Conservation (phyloP, 1,140 invertebrate genomes). For the Halyomorpha halys region DNA sequence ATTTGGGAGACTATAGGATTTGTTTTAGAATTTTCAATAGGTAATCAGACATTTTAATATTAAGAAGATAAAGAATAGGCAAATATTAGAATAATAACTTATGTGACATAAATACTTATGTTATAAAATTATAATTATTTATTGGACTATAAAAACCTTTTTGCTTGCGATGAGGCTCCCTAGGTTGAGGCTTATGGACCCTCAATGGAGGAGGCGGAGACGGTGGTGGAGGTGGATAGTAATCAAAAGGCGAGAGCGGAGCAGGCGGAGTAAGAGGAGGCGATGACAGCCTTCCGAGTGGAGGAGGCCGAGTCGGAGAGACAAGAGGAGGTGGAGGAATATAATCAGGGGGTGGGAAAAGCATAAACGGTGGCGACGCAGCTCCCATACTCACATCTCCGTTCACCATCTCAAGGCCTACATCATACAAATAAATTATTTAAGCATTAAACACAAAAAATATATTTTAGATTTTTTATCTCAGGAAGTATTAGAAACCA, state of each 20-base stretch:
- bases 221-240: constrained; percentile 26
- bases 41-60: too few relatives aligned
- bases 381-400: constrained; percentile 33
- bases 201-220: constrained; percentile 15
- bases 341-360: constrained; percentile 35
- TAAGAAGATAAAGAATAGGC: constrained; percentile 8
- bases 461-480: too few relatives aligned
- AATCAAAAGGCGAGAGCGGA: constrained; percentile 24
- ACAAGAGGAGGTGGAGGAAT: constrained; percentile 38
- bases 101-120: background rate
- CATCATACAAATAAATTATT: background rate
- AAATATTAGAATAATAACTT: background rate
- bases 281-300: constrained; percentile 51
- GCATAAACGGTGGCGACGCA: constrained; percentile 31
- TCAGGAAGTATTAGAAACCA: too few relatives aligned
- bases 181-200: constrained; percentile 26
- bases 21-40: too few relatives aligned
- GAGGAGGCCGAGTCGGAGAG: constrained; percentile 48
- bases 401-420: constrained; percentile 25
- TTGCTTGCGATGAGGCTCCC: constrained; percentile 20
- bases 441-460: too few relatives aligned
- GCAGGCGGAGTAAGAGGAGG: constrained; percentile 35
- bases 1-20: too few relatives aligned
- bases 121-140: background rate
- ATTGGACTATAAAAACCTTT: constrained; percentile 23